Conservation (phyloP, 2,797 vertebrate genomes). For the Pampus argenteus region DNA sequence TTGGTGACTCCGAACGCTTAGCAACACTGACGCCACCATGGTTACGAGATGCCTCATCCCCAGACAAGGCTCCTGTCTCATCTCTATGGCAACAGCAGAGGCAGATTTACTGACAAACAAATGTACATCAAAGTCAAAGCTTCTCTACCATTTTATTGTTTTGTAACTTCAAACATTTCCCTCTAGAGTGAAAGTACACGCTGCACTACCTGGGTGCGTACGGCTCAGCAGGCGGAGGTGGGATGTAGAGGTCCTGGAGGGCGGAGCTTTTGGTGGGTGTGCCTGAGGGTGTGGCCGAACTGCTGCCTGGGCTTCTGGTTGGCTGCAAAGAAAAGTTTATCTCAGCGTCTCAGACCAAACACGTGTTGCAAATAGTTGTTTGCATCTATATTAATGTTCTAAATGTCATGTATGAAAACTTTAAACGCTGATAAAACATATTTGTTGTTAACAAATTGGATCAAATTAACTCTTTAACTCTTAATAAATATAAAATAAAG, state of each 20-base stretch:
- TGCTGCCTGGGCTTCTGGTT: conserved; percentile 96
- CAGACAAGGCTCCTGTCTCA: conserved; percentile 91
- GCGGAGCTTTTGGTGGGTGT: conserved; percentile 97
- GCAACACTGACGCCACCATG: conserved; percentile 88
- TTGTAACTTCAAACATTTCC: background rate
- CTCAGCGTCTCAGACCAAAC: too few species aligned
- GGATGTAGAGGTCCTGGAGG: conserved; percentile 97
- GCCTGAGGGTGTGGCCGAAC: conserved; percentile 93
- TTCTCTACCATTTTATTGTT: background rate
- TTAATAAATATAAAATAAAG: too few species aligned
- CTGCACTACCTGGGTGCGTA: conserved; percentile 92
- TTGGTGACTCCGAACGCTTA: conserved; percentile 96
- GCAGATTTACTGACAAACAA: conserved; percentile 26
- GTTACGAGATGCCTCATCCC: conserved; percentile 90
- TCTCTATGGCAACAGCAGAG: conserved; percentile 86
- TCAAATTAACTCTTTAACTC: too few species aligned
- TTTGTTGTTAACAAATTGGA: too few species aligned
- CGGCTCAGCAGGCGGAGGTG: conserved; percentile 94
- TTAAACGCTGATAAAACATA: too few species aligned
- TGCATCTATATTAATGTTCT: too few species aligned
- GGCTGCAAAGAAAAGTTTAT: too few species aligned
- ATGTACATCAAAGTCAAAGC: conserved; percentile 22
- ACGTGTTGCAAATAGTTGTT: too few species aligned
- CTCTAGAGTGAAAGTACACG: background rate
- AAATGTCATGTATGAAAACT: too few species aligned